These are phyloP conservation scores for Linyphia triangularis DNA, from an alignment of 2,888 invertebrate species.

Conservation along the genomic window DNA sequence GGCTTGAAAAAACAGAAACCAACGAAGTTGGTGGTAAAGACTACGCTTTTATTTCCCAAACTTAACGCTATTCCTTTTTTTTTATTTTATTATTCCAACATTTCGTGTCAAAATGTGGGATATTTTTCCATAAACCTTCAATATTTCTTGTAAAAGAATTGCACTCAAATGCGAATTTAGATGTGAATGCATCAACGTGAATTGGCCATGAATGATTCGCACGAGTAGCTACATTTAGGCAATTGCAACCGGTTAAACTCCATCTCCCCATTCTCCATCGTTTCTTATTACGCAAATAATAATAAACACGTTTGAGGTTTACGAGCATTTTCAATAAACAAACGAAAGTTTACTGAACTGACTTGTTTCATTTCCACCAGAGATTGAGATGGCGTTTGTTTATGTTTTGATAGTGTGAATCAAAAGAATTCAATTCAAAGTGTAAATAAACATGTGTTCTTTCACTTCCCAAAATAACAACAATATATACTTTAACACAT, in stretches of 20 bases:
- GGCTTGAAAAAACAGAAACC: no score
- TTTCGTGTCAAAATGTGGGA: no score
- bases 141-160: constrained; percentile 19
- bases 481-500: no score
- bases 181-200: constrained; percentile 11
- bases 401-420: no score
- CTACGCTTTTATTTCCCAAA: no score
- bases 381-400: no score
- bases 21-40: no score
- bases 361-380: constrained; percentile 37
- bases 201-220: constrained; percentile 15
- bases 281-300: constrained; percentile 4
- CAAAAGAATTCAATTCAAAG: no score
- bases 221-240: constrained; percentile 26
- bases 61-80: no score
- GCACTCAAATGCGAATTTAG: background rate
- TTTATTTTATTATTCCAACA: no score
- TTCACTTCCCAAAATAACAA: no score
- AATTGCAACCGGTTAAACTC: constrained; percentile 12
- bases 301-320: constrained; percentile 28
- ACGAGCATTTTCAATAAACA: constrained; percentile 50
- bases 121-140: constrained; percentile 47
- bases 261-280: background rate
- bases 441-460: no score
- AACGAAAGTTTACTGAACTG: constrained; percentile 48